phyloP scores from a whole-genome alignment of 2,888 invertebrate species.

The Pterostichus madidus region DNA sequence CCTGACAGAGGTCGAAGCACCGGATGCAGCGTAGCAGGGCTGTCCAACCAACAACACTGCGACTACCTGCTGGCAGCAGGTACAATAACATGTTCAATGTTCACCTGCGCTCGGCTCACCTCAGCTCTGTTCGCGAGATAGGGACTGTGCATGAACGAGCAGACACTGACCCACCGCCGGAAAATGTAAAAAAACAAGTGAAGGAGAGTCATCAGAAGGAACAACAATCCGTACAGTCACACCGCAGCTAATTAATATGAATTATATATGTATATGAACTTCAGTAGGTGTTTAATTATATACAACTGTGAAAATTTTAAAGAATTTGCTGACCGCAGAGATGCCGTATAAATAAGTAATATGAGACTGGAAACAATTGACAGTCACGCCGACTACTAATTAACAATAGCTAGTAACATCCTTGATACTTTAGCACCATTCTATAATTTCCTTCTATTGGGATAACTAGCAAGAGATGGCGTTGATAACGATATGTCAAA shows the following conservation, averaged over 20 bases:
- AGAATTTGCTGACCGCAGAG: no score
- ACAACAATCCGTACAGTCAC: background rate
- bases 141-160: background rate
- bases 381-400: background rate
- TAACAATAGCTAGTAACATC: no score
- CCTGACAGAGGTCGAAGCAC: constrained; percentile 53
- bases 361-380: no score
- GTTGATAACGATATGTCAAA: no score
- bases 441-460: no score
- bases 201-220: background rate
- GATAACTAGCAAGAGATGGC: no score
- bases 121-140: background rate
- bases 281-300: no score
- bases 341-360: no score
- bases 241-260: no score
- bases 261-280: no score
- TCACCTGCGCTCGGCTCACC: background rate
- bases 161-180: background rate
- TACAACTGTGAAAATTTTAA: no score
- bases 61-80: constrained; percentile 14
- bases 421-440: no score
- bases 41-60: constrained; percentile 33
- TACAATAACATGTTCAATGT: constrained; percentile 2
- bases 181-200: constrained; percentile 5
- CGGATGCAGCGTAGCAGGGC: constrained; percentile 45